Base-by-base conservation (phyloP, 2,888 invertebrate genomes). In the Cheilosia soror region DNA sequence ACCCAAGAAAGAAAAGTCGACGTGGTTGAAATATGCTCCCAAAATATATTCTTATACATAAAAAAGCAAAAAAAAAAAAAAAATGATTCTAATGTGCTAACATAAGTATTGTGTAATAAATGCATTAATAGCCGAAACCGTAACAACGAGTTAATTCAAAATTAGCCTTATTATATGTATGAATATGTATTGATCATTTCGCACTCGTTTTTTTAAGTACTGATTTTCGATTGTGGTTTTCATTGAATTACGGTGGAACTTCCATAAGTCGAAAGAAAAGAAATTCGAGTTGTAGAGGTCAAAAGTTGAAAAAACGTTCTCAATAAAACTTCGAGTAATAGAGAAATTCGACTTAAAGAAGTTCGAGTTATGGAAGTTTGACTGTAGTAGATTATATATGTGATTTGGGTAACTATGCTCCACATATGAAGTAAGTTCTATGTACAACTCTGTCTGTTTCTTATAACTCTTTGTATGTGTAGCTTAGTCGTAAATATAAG, bases 111-210 rank as follows among this genome's bases (percentile, higher is more conserved):
- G 29, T 25, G 20, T 42, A 68, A 47, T 51, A 44, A 69, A 44
- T 66, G 25, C 15, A 53, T 33, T 71, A 31, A 79, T 80, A 62
- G 29, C 44, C 53, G 40, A 47, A 63, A 69, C 51, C 62, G 44
- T 75, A 84, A 71, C 75, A 84, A 78, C 83, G 78, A 83, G 71
- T 63, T 71, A 60, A 62, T 76, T 55, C 15, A 40, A 55, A 37
- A 53, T 5, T 27, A 40, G 42, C 42, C 25, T 5, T 5, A 13
- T 51, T 51, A 51, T 4, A 13, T 25, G 9, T 65, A n/a, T n/a
- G n/a, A n/a, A n/a, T 20, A 20, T 20, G 20, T 20, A 20, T 20
- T 62, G 11, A 53, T 37, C 29, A 40, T 40, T 37, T 49, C 9
- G 57, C 53, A 73, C 42, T 62, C 9, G n/a, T 27, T 25, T 5